Conservation (phyloP, 2,113 vertebrate species). For the Pedionomus torquatus region DNA sequence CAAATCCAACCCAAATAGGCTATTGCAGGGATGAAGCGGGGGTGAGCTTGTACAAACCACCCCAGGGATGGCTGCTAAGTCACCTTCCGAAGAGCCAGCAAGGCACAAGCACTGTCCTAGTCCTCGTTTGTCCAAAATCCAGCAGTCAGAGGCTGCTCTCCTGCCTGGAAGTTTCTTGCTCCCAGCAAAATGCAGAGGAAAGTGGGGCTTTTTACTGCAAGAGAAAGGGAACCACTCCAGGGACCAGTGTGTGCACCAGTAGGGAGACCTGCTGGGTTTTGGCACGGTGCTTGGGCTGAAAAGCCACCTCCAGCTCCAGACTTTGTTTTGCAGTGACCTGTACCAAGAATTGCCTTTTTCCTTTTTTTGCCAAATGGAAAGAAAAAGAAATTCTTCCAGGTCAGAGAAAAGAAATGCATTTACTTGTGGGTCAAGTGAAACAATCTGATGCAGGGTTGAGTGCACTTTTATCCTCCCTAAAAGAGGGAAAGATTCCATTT, state of each 20-base stretch:
- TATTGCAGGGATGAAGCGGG: background rate
- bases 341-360: background rate
- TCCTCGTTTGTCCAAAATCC: background rate
- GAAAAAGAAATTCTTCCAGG: conserved; percentile 52
- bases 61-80: fast-evolving
- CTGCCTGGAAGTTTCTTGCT: background rate
- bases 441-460: conserved; percentile 25
- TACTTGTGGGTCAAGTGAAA: conserved; percentile 30
- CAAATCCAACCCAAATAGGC: fast-evolving
- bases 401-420: conserved; percentile 59
- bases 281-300: background rate
- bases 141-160: background rate
- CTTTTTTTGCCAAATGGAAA: conserved; percentile 54
- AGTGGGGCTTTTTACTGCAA: background rate
- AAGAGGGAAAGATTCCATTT: background rate
- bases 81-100: background rate
- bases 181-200: background rate
- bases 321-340: conserved; percentile 58
- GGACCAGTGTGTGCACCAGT: fast-evolving
- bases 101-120: background rate
- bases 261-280: conserved; percentile 21
- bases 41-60: background rate
- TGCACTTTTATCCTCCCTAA: background rate
- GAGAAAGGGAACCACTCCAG: background rate
- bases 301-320: background rate